phyloP scores from a whole-genome alignment of 2,797 vertebrate species.

The Gymnoscopelus braueri region DNA sequence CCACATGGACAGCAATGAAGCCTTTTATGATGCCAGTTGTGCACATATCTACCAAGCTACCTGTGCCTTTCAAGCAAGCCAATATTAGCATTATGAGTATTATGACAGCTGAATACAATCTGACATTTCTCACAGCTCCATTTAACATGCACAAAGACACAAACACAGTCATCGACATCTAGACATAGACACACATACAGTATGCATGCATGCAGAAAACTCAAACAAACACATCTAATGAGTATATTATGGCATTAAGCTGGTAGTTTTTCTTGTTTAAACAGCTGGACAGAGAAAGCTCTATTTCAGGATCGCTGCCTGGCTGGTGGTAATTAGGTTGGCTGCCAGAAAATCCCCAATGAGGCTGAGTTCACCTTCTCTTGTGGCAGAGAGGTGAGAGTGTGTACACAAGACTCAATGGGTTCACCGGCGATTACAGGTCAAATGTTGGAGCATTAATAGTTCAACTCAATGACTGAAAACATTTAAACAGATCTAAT shows the following conservation, averaged over 20 bases:
- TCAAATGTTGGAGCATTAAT: not conserved
- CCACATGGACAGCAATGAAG: not conserved
- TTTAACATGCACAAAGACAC: constrained; percentile 18
- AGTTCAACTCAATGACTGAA: no score
- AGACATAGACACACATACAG: constrained; percentile 21
- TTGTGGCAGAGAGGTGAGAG: not conserved
- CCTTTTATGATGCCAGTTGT: constrained; percentile 10
- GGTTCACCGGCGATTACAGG: not conserved
- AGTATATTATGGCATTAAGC: constrained; percentile 15
- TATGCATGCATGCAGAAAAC: no score
- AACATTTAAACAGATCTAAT: no score
- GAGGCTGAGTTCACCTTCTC: constrained; percentile 1
- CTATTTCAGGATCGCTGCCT: constrained; percentile 17
- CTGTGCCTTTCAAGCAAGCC: constrained; percentile 8
- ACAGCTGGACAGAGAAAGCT: constrained; percentile 54
- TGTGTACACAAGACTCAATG: not conserved
- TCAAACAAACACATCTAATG: constrained; percentile 8
- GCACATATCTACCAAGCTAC: constrained; percentile 34
- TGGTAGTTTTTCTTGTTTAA: constrained; percentile 39
- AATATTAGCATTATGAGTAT: constrained; percentile 7
- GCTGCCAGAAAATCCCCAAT: constrained; percentile 13
- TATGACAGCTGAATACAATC: constrained; percentile 36
- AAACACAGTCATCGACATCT: not conserved
- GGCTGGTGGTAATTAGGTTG: constrained; percentile 5
- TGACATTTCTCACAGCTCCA: constrained; percentile 23